A percentile compares a stretch with the other conserved stretches of the same genome.
phyloP scores from a whole-genome alignment of 2,797 vertebrate genomes.

The Babyrousa celebensis region DNA sequence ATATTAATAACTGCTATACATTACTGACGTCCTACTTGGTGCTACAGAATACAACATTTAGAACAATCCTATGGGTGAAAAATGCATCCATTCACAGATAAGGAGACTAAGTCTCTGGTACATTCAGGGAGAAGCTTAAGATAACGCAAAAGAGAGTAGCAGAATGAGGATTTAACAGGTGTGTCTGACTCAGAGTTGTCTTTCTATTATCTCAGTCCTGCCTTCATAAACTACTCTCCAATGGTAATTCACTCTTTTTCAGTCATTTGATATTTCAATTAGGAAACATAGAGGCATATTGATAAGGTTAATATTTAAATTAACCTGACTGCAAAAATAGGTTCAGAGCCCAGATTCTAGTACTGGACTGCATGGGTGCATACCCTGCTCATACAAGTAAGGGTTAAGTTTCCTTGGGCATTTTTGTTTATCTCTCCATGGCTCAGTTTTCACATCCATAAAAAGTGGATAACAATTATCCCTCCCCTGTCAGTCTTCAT shows the following conservation, averaged over 20 bases:
- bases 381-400: neutral
- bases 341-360: neutral
- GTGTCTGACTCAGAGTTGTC: neutral
- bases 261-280: neutral
- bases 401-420: neutral
- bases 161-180: neutral
- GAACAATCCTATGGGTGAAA: neutral
- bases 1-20: neutral
- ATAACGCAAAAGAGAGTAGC: neutral
- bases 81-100: neutral
- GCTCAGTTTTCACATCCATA: neutral
- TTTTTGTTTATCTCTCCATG: neutral
- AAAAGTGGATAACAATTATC: neutral
- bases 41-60: neutral
- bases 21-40: neutral
- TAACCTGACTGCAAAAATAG: neutral
- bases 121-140: neutral
- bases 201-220: neutral
- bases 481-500: neutral
- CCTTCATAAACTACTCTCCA: neutral
- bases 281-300: neutral
- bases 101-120: neutral
- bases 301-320: neutral
- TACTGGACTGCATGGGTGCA: neutral
- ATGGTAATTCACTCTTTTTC: neutral